Evolutionary conservation across 2,888 invertebrate species (phyloP), one percentile per base, ranked within the genome.

Genomic region (Capitulum mitella): DNA sequence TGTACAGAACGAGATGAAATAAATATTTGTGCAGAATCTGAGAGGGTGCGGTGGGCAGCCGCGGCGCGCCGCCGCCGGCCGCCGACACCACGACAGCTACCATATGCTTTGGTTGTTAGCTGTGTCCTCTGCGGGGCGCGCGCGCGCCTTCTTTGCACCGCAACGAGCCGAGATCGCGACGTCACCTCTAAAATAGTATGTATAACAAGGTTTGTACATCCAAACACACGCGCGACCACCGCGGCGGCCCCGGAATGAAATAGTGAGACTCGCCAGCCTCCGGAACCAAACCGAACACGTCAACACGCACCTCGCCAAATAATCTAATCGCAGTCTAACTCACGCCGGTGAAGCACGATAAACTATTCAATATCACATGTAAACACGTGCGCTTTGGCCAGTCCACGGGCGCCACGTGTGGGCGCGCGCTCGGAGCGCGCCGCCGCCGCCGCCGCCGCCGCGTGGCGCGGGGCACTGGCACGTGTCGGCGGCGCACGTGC

Each of bases 121-220:
- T 70, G 70, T 70, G 34, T 37, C 32, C 34, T 34, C 19, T 2
- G 14, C 34, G 1, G 16, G 16, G 34, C 37, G 12, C 70, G 6
- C 22, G 26, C 70, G 34, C 34, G 70, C 37, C 29, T 26, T 37
- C 61, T 29, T 22, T 32, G 37, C 37, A 37, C 37, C 10, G 3
- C 70, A n/a, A n/a, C 54, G 54, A 1, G 32, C 70, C 70, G 70
- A 70, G 70, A 70, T 70, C 70, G 37, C 70, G n/a, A 37, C 70
- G 37, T 6, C 70, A 70, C 70, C 37, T 70, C 70, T 70, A 70
- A 16, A 32, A 70, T 70, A 70, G 34, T 34, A 70, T 37, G 70
- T 37, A 70, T 70, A 70, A 70, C 70, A 70, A 70, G 22, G 70
- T 70, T 70, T 70, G 70, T 70, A 70, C 70, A 70, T 70, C 37